A percentile compares a stretch with the other conserved stretches of the same genome.
phyloP scores from a whole-genome alignment of 2,113 vertebrate species.

The Pollimyrus isidori region DNA sequence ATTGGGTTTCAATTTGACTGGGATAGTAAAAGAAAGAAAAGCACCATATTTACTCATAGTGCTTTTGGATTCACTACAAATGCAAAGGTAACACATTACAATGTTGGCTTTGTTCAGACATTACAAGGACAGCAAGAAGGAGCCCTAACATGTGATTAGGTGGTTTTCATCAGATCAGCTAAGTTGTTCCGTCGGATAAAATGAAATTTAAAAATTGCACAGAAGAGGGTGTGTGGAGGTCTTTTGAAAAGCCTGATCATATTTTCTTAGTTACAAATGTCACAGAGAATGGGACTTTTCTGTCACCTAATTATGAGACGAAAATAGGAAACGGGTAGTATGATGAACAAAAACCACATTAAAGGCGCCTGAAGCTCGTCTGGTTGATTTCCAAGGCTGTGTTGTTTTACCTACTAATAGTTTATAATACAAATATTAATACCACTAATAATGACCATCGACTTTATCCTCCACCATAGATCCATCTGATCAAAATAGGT shows the following conservation, averaged over 20 bases:
- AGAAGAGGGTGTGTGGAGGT: neutral
- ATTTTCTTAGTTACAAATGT: neutral
- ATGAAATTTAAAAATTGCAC: neutral
- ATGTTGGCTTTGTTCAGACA: constrained; percentile 20
- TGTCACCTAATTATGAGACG: neutral
- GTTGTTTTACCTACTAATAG: neutral
- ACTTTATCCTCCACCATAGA: neutral
- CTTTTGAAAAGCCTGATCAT: neutral
- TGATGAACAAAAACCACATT: neutral
- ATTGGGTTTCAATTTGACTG: neutral
- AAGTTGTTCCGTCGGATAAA: neutral
- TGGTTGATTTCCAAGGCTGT: neutral
- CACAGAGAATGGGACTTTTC: neutral
- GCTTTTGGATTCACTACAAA: neutral
- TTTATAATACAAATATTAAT: neutral
- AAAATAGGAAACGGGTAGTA: neutral
- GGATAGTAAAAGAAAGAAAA: neutral
- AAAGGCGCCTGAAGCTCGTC: neutral
- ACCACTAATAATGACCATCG: neutral
- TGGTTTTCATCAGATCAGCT: neutral
- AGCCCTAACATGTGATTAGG: neutral
- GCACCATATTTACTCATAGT: neutral
- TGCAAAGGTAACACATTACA: neutral
- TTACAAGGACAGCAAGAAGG: neutral
- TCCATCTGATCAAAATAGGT: neutral